A percentile compares a stretch with the other conserved stretches of the same genome.
Evolutionary conservation across 2,797 vertebrate species (phyloP).

Genomic region (Tangara arthus): DNA sequence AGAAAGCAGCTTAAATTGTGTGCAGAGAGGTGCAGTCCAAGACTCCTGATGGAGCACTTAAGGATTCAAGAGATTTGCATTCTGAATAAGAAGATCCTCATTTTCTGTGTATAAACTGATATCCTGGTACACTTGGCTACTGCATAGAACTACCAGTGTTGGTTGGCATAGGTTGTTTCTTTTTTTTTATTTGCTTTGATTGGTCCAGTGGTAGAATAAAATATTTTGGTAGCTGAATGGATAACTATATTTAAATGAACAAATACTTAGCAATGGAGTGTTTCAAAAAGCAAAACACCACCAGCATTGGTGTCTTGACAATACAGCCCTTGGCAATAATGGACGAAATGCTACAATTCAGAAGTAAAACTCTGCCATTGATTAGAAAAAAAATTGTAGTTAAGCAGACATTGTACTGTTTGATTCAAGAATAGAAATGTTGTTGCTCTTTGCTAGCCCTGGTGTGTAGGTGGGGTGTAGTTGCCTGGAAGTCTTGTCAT

Average conservation of each 20-base stretch:
- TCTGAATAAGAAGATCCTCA: neutral
- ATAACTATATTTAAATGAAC: neutral
- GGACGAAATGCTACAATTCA: neutral
- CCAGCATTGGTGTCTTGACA: neutral
- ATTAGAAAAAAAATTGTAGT: neutral
- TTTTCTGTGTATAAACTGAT: neutral
- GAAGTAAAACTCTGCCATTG: neutral
- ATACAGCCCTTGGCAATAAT: neutral
- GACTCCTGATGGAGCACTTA: neutral
- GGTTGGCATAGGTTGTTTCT: neutral
- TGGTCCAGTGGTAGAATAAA: neutral
- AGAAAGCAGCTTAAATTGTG: neutral
- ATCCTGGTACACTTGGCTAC: neutral
- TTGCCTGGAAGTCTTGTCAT: neutral
- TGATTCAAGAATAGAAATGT: neutral
- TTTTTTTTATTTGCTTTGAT: neutral
- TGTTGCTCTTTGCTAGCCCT: neutral
- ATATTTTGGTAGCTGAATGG: neutral
- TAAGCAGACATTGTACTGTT: neutral
- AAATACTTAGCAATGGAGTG: neutral
- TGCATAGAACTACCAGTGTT: neutral
- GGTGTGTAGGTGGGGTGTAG: fast-evolving
- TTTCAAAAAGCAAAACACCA: neutral
- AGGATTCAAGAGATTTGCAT: neutral
- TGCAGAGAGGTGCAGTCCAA: neutral